Percentiles rank a stretch among this genome's conserved stretches.
These are phyloP conservation scores for Chrysodeixis includens DNA, from an alignment of 2,888 invertebrate genomes.

Conservation along the genomic window DNA sequence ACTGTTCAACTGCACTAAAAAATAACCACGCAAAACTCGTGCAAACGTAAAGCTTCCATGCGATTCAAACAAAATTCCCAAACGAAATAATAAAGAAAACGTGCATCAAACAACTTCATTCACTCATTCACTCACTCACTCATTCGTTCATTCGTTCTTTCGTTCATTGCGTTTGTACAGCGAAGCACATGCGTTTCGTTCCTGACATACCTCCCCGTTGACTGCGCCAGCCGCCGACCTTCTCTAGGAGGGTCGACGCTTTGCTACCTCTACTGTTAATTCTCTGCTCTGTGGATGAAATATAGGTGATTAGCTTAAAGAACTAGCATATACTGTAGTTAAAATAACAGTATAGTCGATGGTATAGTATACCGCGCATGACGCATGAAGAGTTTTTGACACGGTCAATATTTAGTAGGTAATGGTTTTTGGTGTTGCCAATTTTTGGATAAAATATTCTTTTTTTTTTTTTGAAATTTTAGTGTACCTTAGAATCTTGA, in stretches of 20 bases:
- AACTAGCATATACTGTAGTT: too few species aligned
- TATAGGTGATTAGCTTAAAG: conserved; percentile 57
- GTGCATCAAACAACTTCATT: conserved; percentile 45
- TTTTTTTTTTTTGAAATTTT: too few species aligned
- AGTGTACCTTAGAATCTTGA: too few species aligned
- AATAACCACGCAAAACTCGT: not conserved
- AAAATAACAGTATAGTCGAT: too few species aligned
- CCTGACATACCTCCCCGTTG: conserved; percentile 86
- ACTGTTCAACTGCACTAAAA: not conserved
- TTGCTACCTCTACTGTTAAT: conserved; percentile 87
- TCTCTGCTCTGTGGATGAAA: conserved; percentile 88
- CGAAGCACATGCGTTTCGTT: conserved; percentile 70
- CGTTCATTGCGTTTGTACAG: conserved; percentile 55
- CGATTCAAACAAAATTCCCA: conserved; percentile 7
- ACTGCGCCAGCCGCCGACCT: conserved; percentile 87
- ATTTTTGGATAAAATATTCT: too few species aligned
- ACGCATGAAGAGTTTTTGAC: too few species aligned
- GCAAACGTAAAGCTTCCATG: not conserved
- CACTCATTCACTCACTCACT: conserved; percentile 1
- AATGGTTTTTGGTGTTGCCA: too few species aligned
- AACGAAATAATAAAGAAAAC: conserved; percentile 38
- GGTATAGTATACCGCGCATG: too few species aligned
- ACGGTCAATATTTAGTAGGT: too few species aligned
- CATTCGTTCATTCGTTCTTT: conserved; percentile 20
- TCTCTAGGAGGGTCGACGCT: conserved; percentile 78